phyloP scores from a whole-genome alignment of 2,888 invertebrate genomes.

The Cyclophora albipunctata region DNA sequence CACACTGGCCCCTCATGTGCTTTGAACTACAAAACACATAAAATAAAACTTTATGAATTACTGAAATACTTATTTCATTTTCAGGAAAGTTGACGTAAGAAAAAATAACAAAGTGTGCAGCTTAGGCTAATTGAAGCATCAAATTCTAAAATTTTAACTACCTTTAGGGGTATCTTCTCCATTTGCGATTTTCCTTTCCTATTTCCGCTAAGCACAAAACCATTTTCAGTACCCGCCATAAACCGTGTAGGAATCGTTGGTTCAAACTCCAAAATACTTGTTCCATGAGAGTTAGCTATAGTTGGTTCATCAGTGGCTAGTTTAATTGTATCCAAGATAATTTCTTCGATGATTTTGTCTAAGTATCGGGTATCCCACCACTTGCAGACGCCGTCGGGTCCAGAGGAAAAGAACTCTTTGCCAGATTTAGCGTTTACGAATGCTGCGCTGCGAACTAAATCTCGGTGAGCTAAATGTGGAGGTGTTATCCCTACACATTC shows the following conservation, averaged over 20 bases:
- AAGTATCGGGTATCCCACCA: constrained; percentile 86
- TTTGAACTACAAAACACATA: constrained; percentile 48
- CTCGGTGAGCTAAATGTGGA: constrained; percentile 88
- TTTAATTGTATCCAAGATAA: constrained; percentile 79
- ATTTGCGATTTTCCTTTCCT: constrained; percentile 80
- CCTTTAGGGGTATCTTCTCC: constrained; percentile 78
- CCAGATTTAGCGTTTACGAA: constrained; percentile 96
- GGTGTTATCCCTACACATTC: constrained; percentile 76
- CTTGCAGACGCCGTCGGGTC: constrained; percentile 90
- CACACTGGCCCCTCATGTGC: constrained; percentile 90
- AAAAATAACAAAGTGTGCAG: too few species aligned
- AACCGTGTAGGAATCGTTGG: constrained; percentile 83
- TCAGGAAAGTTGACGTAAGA: too few species aligned
- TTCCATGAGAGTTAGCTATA: constrained; percentile 74
- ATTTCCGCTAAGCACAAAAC: constrained; percentile 78
- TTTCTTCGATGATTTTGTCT: constrained; percentile 77
- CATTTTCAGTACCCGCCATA: constrained; percentile 82
- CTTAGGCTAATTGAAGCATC: too few species aligned
- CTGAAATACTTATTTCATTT: too few species aligned
- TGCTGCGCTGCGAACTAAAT: constrained; percentile 87
- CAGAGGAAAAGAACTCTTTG: constrained; percentile 93
- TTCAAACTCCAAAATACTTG: constrained; percentile 81
- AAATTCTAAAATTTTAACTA: constrained; percentile 26
- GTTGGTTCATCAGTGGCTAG: constrained; percentile 63
- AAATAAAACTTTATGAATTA: too few species aligned